Percentiles rank a stretch among this genome's conserved stretches.
Evolutionary conservation across 2,797 vertebrate genomes (phyloP).

Genomic region (Scolopax bukidnonensis): DNA sequence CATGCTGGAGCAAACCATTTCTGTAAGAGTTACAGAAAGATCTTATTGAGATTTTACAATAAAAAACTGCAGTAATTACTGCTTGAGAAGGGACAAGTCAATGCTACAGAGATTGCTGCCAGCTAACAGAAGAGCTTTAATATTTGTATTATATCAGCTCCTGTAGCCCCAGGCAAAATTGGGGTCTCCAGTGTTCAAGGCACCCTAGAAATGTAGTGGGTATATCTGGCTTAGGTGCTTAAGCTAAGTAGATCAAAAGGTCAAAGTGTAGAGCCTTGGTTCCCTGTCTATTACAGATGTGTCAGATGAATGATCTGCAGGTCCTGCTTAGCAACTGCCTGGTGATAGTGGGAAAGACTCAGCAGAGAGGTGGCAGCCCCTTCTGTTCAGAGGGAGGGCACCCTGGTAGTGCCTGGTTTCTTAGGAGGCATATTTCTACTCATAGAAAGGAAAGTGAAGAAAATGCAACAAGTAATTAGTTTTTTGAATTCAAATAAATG

Average conservation of each 20-base stretch:
- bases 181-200: background rate
- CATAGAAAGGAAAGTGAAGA: background rate
- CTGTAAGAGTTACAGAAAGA: background rate
- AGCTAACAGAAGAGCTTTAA: background rate
- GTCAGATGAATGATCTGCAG: background rate
- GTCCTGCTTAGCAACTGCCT: background rate
- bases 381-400: background rate
- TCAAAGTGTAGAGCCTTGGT: background rate
- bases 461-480: background rate
- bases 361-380: background rate
- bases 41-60: background rate
- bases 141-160: background rate
- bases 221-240: background rate
- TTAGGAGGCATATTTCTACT: background rate
- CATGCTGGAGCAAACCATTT: background rate
- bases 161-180: background rate
- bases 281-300: background rate
- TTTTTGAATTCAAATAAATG: background rate
- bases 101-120: background rate
- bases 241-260: background rate
- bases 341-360: background rate
- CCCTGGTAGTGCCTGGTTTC: background rate
- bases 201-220: rapidly evolving
- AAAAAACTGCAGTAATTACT: background rate
- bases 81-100: background rate